These are phyloP conservation scores for Elysia chlorotica DNA, from an alignment of 1,140 invertebrate species.

Conservation along the genomic window DNA sequence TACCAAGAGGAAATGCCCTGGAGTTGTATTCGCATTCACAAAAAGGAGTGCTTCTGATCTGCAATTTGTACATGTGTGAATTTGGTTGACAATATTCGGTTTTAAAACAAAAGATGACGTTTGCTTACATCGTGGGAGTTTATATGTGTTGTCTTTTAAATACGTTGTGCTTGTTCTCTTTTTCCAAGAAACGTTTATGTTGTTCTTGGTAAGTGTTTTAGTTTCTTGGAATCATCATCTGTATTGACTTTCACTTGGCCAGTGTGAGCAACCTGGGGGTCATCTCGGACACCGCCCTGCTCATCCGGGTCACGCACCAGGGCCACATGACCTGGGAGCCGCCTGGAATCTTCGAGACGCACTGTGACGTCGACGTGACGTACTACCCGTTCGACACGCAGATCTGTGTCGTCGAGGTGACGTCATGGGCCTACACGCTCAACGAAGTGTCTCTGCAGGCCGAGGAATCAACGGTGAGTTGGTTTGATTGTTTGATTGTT, in stretches of 20 bases:
- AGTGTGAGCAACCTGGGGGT: slow-evolving; percentile 10
- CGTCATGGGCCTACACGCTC: slow-evolving; percentile 24
- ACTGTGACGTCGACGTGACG: slow-evolving; percentile 26
- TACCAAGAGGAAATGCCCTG: not conserved
- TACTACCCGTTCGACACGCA: slow-evolving; percentile 37
- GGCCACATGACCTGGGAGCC: slow-evolving; percentile 65
- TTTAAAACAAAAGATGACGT: not conserved
- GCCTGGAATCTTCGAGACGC: slow-evolving; percentile 57
- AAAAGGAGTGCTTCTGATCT: no score
- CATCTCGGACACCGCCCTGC: not conserved
- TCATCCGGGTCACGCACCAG: slow-evolving; percentile 2
- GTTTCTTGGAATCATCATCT: not conserved
- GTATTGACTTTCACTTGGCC: not conserved
- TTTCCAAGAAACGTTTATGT: no score
- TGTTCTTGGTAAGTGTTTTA: no score
- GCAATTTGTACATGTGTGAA: not conserved
- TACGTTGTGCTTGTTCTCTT: not conserved
- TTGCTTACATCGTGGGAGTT: not conserved
- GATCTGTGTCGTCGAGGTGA: slow-evolving; percentile 8
- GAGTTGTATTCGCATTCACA: not conserved
- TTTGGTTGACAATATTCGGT: not conserved
- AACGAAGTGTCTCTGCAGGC: slow-evolving; percentile 27
- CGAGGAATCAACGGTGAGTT: not conserved
- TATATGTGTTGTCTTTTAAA: not conserved
- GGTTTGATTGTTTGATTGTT: no score